Conservation (phyloP, 2,797 vertebrate genomes). For the Ctenochaetus hawaiiensis region DNA sequence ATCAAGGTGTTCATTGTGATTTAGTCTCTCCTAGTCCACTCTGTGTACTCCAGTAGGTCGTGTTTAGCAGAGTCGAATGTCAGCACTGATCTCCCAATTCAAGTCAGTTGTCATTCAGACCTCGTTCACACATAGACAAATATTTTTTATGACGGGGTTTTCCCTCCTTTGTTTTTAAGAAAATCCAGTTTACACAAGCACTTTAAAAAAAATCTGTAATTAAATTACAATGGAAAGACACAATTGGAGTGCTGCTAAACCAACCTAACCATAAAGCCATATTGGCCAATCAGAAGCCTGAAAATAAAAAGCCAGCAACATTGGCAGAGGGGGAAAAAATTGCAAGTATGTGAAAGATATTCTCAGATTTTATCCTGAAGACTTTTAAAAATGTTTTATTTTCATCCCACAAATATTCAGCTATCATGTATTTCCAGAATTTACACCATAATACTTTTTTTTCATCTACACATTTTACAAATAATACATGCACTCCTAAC, state of each 20-base stretch:
- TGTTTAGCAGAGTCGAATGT: constrained; percentile 20
- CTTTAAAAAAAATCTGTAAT: too few relatives aligned
- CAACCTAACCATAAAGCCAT: too few relatives aligned
- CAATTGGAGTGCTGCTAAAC: too few relatives aligned
- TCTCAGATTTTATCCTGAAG: too few relatives aligned
- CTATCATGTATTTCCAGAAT: neutral
- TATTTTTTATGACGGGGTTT: too few relatives aligned
- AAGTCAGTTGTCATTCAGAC: neutral
- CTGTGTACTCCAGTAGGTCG: constrained; percentile 24
- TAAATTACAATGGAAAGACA: too few relatives aligned
- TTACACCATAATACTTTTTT: neutral
- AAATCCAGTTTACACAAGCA: too few relatives aligned
- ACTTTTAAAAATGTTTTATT: neutral
- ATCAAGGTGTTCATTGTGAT: constrained; percentile 35
- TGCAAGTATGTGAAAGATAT: neutral
- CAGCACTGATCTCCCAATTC: constrained; percentile 10
- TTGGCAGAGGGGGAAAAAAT: too few relatives aligned
- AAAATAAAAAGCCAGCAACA: too few relatives aligned
- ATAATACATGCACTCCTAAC: neutral
- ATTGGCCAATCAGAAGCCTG: too few relatives aligned
- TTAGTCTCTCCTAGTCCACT: constrained; percentile 38
- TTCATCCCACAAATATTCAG: neutral
- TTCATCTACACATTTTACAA: neutral
- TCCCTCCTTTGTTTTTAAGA: too few relatives aligned
- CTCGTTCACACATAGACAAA: too few relatives aligned